A percentile compares a stretch with the other conserved stretches of the same genome.
Evolutionary conservation across 2,888 invertebrate genomes (phyloP).

Genomic region (Cyclophora punctaria): DNA sequence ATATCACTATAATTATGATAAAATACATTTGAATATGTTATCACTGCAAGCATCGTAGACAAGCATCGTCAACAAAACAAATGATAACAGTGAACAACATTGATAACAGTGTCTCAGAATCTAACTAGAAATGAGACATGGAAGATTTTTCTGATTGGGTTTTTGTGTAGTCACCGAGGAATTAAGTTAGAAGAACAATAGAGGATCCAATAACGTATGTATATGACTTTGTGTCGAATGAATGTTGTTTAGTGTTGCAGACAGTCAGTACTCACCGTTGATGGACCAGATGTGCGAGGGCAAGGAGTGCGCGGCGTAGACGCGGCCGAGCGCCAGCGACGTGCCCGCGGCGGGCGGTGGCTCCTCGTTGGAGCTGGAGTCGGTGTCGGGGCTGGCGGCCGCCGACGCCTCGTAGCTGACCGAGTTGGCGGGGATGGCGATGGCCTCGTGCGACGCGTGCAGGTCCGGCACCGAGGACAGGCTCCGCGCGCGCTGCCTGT

Average conservation of each 20-base stretch:
- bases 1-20: too few species aligned
- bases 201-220: too few species aligned
- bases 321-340: slow-evolving; percentile 80
- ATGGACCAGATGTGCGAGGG: slow-evolving; percentile 95
- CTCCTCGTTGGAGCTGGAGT: slow-evolving; percentile 81
- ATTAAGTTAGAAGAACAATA: too few species aligned
- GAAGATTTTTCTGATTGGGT: background rate
- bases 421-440: slow-evolving; percentile 78
- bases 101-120: too few species aligned
- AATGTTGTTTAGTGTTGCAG: background rate
- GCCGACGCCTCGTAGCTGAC: slow-evolving; percentile 78
- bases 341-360: slow-evolving; percentile 58
- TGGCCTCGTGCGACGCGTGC: slow-evolving; percentile 75
- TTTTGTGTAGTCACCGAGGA: background rate
- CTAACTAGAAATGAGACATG: too few species aligned
- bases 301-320: slow-evolving; percentile 91
- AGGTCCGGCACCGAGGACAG: slow-evolving; percentile 89
- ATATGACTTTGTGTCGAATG: background rate
- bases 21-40: too few species aligned
- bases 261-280: slow-evolving; percentile 80
- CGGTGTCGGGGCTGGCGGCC: slow-evolving; percentile 80
- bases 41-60: too few species aligned
- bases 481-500: slow-evolving; percentile 87
- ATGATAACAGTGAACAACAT: too few species aligned
- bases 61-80: too few species aligned